Conservation (phyloP, 1,140 invertebrate species). For the Papilio machaon region DNA sequence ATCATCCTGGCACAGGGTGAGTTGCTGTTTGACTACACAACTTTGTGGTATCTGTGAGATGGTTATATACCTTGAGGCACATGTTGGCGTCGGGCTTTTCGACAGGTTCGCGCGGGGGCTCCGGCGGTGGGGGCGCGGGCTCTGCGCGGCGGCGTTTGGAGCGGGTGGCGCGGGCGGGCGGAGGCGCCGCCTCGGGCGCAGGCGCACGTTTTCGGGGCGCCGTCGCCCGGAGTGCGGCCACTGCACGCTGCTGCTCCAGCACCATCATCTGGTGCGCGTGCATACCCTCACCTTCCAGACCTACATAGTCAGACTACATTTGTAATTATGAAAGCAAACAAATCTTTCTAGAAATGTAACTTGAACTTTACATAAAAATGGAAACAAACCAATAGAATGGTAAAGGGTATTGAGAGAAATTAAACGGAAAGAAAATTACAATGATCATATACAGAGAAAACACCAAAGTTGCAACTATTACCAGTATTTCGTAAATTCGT, state of each 20-base stretch:
- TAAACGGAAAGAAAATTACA: too few species aligned
- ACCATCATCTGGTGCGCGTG: slow-evolving; percentile 79
- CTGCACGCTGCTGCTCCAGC: slow-evolving; percentile 76
- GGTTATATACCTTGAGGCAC: slow-evolving; percentile 85
- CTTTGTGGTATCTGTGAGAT: not conserved
- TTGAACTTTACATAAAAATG: too few species aligned
- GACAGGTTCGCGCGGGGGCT: slow-evolving; percentile 84
- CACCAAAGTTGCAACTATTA: too few species aligned
- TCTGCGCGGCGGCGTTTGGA: slow-evolving; percentile 71
- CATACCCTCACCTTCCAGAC: slow-evolving; percentile 69
- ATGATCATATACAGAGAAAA: too few species aligned
- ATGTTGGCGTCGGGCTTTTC: slow-evolving; percentile 92
- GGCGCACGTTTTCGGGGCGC: slow-evolving; percentile 84
- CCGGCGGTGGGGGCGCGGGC: slow-evolving; percentile 76
- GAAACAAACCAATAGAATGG: too few species aligned
- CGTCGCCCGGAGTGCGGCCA: slow-evolving; percentile 79
- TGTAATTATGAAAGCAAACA: not conserved
- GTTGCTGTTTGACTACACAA: too few species aligned
- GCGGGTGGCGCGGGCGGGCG: slow-evolving; percentile 62
- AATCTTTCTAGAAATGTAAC: too few species aligned
- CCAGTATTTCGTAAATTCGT: too few species aligned
- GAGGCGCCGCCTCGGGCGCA: slow-evolving; percentile 54
- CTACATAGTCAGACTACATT: slow-evolving; percentile 41
- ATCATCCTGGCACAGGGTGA: too few species aligned
- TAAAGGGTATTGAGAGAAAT: too few species aligned